Conservation (phyloP, 2,113 vertebrate species). For the Aegithalos caudatus region DNA sequence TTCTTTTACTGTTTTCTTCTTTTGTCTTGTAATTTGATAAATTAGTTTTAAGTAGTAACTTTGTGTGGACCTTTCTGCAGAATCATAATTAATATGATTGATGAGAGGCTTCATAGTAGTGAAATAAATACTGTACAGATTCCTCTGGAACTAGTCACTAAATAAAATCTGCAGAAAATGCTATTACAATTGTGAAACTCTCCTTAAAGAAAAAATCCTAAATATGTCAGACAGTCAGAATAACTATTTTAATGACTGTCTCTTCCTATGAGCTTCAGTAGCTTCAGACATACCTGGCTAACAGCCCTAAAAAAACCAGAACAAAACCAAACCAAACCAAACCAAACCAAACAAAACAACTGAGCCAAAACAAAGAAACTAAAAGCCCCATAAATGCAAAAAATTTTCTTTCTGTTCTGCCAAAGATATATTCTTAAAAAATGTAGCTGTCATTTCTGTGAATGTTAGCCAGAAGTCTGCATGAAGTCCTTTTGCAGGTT, state of each 20-base stretch:
- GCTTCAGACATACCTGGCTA: slow-evolving; percentile 67
- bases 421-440: slow-evolving; percentile 76
- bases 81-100: not conserved
- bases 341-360: no score
- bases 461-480: slow-evolving; percentile 79
- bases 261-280: not conserved
- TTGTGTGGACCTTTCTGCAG: not conserved
- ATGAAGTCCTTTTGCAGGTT: slow-evolving; percentile 80
- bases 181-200: not conserved
- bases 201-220: not conserved
- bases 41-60: not conserved
- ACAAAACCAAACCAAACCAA: no score
- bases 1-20: not conserved
- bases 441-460: slow-evolving; percentile 74
- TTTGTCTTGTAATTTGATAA: not conserved
- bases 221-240: not conserved
- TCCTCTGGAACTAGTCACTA: not conserved
- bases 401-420: slow-evolving; percentile 79
- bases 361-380: no score
- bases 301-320: slow-evolving; percentile 78
- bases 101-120: not conserved
- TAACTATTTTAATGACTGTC: not conserved
- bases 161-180: not conserved
- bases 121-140: not conserved
- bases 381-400: slow-evolving; percentile 61